phyloP scores from a whole-genome alignment of 2,888 invertebrate species.

The Spicauda simplicius region DNA sequence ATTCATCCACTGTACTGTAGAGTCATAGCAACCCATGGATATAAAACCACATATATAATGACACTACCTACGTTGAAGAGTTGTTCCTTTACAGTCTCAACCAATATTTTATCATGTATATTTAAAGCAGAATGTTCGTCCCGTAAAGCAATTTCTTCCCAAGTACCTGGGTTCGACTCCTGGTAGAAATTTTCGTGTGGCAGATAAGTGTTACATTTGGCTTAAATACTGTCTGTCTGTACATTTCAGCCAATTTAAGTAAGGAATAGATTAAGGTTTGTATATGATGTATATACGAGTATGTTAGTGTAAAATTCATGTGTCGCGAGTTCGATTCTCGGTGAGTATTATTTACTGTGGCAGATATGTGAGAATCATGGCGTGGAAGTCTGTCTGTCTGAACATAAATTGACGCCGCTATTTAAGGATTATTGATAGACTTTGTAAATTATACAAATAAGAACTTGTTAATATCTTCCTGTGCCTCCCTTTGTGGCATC shows the following conservation, averaged over 20 bases:
- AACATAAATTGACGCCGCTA: background rate
- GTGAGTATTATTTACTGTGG: background rate
- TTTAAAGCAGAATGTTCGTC: no score
- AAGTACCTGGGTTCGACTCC: background rate
- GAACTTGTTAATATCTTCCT: no score
- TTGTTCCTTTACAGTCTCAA: no score
- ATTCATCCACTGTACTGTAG: no score
- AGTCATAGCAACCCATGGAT: no score
- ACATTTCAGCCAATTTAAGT: background rate
- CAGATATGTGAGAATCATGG: background rate
- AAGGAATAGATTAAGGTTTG: background rate
- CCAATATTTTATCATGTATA: no score
- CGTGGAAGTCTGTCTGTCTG: background rate
- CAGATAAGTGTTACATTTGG: background rate
- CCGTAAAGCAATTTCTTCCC: no score
- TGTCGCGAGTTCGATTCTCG: conserved; percentile 5
- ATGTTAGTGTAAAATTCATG: background rate
- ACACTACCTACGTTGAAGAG: no score
- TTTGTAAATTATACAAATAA: background rate
- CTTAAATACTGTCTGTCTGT: background rate
- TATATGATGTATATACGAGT: background rate
- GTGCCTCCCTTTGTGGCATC: no score
- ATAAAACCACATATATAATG: no score
- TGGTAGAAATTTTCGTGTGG: conserved; percentile 1
- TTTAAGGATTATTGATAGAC: background rate